Base-by-base conservation (phyloP, 2,888 invertebrate species). In the Acleris holmiana region DNA sequence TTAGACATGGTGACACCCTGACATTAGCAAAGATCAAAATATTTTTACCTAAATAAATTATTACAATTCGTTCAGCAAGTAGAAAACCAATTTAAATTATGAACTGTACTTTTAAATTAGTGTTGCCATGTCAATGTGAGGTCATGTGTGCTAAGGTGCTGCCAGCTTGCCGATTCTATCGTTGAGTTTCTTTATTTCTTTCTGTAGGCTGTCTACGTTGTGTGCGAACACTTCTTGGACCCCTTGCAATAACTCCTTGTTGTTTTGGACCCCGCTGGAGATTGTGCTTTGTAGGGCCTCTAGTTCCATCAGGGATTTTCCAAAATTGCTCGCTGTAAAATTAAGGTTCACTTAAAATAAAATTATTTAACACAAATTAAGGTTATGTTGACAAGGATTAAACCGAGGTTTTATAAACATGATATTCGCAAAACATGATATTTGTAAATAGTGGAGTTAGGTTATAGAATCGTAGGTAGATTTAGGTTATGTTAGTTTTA, bases 221-320 rank as follows among this genome's bases (percentile, higher is more conserved):
- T 94, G 94, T 0, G 95, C 95, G 79, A 98, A 96, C 63, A 96
- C 96, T 74, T 96, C 96, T 74, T 97, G 96, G 0, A 97, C 95
- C 0, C 96, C 96, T 78, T 96, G 95, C 15, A 98, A 83, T 4
- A 97, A 79, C 25, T 95, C 94, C 78, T 96, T 96, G 83, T 97
- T 97, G 80, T 95, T 95, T n/a, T 96, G 94, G 8, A 97, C 94
- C 13, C 95, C 95, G 6, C 94, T 91, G 0, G 94, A 91, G 69
- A 97, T 95, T 67, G 95, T 95, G 23, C 94, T 93, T 81, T 98
- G 97, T 21, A 96, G 91, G 2, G 95, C 94, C 82, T 97, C 97
- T 46, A 98, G 89, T 82, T 98, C 97, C 0, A 95, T 94, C 55
- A 98, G 89, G 0, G 97, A 96, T 86, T 96, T 97, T 57, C 96